phyloP scores from a whole-genome alignment of 2,113 vertebrate genomes.

The Indicator maculatus region DNA sequence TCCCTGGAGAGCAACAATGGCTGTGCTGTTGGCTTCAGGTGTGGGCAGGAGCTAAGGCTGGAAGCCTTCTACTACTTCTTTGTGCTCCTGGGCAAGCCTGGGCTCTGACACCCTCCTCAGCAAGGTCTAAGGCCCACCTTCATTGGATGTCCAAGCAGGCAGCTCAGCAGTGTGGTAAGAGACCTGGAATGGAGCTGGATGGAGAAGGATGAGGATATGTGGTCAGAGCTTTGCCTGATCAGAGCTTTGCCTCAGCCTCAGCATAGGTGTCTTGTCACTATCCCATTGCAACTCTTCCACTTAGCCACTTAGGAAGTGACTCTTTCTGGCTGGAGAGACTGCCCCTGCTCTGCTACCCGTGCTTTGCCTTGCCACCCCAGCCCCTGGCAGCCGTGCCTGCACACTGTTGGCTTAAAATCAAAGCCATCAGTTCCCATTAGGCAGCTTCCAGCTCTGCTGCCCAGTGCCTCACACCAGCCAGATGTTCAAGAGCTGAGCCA shows the following conservation, averaged over 20 bases:
- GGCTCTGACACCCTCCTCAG: neutral
- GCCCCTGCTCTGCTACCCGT: neutral
- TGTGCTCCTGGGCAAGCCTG: neutral
- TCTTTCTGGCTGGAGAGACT: neutral
- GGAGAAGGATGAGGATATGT: neutral
- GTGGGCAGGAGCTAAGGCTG: neutral
- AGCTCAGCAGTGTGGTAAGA: neutral
- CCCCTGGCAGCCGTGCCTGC: neutral
- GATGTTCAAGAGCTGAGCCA: neutral
- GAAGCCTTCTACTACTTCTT: neutral
- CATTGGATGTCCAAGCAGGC: neutral
- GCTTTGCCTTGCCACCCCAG: rapidly evolving
- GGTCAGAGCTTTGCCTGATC: neutral
- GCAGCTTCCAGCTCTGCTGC: neutral
- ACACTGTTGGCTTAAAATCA: neutral
- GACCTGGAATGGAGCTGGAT: neutral
- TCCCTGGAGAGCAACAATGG: rapidly evolving
- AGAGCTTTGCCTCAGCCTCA: neutral
- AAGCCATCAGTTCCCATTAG: neutral
- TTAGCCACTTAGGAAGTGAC: neutral
- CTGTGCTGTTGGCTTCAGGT: neutral
- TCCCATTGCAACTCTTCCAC: rapidly evolving
- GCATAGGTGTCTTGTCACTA: rapidly evolving
- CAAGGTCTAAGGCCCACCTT: neutral
- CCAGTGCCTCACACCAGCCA: neutral